Evolutionary conservation across 2,797 vertebrate species (phyloP).

Genomic region (Moxostoma hubbsi): DNA sequence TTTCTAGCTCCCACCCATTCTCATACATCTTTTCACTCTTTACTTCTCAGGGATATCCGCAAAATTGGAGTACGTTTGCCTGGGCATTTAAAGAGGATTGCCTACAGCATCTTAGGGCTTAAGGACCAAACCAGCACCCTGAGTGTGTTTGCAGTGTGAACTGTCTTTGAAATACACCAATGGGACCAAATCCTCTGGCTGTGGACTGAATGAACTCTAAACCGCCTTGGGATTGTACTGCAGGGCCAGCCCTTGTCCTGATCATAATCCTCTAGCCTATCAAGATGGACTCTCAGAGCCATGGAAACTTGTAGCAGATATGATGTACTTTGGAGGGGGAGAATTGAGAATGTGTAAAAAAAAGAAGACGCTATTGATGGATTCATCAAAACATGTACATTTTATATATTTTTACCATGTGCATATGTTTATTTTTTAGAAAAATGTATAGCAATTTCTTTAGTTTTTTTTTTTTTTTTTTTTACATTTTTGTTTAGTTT

Average conservation of each 20-base stretch:
- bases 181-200: slow-evolving; percentile 58
- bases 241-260: slow-evolving; percentile 63
- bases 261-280: slow-evolving; percentile 56
- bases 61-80: slow-evolving; percentile 92
- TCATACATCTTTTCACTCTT: slow-evolving; percentile 48
- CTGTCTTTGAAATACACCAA: slow-evolving; percentile 13
- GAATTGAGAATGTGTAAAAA: slow-evolving; percentile 52
- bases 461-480: slow-evolving; percentile 50
- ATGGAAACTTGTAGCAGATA: slow-evolving; percentile 59
- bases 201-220: slow-evolving; percentile 66
- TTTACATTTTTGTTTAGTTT: slow-evolving; percentile 52
- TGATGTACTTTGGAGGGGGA: slow-evolving; percentile 58
- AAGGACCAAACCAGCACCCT: slow-evolving; percentile 90
- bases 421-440: slow-evolving; percentile 60
- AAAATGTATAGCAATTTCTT: slow-evolving; percentile 59
- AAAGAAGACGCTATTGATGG: slow-evolving; percentile 61
- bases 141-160: slow-evolving; percentile 86
- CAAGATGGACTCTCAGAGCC: slow-evolving; percentile 65
- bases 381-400: slow-evolving; percentile 72
- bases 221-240: slow-evolving; percentile 66
- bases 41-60: slow-evolving; percentile 85
- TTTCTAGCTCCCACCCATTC: slow-evolving; percentile 12
- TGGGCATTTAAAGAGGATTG: slow-evolving; percentile 93
- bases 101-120: slow-evolving; percentile 93
- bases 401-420: slow-evolving; percentile 74